These are phyloP conservation scores for Achroia grisella DNA, from an alignment of 1,140 invertebrate species.

Conservation along the genomic window DNA sequence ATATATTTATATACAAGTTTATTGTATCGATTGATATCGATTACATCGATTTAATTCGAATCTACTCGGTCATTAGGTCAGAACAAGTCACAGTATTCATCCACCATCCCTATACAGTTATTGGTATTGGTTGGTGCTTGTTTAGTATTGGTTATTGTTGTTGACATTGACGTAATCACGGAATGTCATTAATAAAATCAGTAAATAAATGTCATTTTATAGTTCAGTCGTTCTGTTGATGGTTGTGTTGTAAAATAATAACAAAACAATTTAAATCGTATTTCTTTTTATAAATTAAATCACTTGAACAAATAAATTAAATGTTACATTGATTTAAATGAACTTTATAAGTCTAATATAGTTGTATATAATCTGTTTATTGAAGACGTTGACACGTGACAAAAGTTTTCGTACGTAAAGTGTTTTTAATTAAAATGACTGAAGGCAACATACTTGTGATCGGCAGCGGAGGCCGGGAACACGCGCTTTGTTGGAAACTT, in stretches of 20 bases:
- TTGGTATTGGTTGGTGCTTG: no score
- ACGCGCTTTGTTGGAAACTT: constrained; percentile 95
- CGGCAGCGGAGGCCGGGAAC: constrained; percentile 95
- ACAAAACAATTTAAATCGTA: background rate
- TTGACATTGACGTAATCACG: no score
- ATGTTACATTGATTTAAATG: no score
- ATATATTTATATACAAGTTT: no score
- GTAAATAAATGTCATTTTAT: constrained; percentile 35
- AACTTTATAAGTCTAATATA: background rate
- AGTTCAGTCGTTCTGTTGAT: constrained; percentile 39
- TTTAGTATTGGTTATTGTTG: no score
- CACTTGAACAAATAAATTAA: no score
- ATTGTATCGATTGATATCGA: no score
- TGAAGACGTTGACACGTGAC: constrained; percentile 15
- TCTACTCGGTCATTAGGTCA: no score
- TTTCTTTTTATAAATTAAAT: background rate
- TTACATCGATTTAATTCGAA: no score
- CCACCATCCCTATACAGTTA: no score
- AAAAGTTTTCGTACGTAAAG: constrained; percentile 9
- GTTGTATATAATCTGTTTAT: background rate
- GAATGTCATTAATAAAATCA: no score
- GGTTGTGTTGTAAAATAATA: constrained; percentile 7
- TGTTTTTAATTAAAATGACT: constrained; percentile 34
- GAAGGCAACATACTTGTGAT: constrained; percentile 84
- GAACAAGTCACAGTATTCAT: no score